Percentiles rank a stretch among this genome's conserved stretches.
Conservation (phyloP, 2,113 vertebrate genomes). For the Heteronetta atricapilla region DNA sequence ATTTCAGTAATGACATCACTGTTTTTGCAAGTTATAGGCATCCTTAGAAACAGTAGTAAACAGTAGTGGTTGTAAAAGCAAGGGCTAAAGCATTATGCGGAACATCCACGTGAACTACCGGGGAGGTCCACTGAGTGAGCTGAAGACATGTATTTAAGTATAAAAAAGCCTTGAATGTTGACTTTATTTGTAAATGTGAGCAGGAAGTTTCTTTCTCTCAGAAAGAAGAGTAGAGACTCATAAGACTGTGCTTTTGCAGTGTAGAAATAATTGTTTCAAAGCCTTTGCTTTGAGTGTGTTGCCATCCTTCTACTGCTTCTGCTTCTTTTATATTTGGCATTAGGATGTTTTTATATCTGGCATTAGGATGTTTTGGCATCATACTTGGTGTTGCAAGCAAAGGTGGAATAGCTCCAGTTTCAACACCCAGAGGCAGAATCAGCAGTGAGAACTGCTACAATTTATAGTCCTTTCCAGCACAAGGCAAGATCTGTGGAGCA, state of each 20-base stretch:
- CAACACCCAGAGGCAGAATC: slow-evolving; percentile 31
- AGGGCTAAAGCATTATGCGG: background rate
- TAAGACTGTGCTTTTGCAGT: background rate
- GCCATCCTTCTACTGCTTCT: background rate
- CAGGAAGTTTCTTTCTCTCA: background rate
- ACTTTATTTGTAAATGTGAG: background rate
- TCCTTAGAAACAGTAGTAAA: background rate
- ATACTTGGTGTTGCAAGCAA: background rate
- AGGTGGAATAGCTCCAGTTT: slow-evolving; percentile 27
- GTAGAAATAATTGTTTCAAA: background rate
- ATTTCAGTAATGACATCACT: background rate
- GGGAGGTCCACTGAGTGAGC: background rate
- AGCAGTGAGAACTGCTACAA: background rate
- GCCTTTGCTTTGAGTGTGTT: background rate
- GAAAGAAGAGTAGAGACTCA: background rate
- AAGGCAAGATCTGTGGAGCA: background rate
- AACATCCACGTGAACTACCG: slow-evolving; percentile 2
- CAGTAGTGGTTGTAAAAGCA: background rate
- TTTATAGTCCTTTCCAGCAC: background rate
- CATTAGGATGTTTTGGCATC: background rate
- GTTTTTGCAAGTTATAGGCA: background rate
- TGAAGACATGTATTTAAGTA: background rate
- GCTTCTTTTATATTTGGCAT: background rate
- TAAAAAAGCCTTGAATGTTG: background rate
- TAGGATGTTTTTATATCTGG: background rate